Percentiles rank a stretch among this genome's conserved stretches.
Evolutionary conservation across 1,140 invertebrate species (phyloP).

Genomic region (Papilio glaucus): DNA sequence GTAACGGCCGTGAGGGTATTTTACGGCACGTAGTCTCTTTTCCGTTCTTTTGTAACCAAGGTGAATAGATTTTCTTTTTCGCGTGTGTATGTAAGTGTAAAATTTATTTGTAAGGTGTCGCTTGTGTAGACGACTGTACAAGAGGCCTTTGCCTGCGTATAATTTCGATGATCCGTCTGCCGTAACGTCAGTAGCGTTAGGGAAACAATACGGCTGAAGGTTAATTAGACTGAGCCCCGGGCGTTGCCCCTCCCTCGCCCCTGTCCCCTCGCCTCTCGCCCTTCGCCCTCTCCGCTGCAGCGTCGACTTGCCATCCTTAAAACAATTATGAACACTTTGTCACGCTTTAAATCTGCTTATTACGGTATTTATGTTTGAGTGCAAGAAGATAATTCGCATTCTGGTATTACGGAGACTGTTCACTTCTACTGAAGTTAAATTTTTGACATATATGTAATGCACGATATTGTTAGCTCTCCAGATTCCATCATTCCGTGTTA

Average conservation of each 20-base stretch:
- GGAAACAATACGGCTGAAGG: constrained; percentile 28
- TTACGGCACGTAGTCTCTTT: too few species aligned
- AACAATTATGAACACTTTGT: constrained; percentile 24
- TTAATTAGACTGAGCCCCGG: constrained; percentile 29
- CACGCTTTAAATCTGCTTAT: background rate
- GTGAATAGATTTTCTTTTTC: too few species aligned
- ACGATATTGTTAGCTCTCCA: too few species aligned
- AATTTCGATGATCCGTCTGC: constrained; percentile 23
- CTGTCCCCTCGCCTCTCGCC: background rate
- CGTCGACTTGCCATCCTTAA: background rate
- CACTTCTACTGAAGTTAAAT: too few species aligned
- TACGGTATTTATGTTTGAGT: background rate
- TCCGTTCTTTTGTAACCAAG: too few species aligned
- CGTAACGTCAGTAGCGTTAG: constrained; percentile 2
- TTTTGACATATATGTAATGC: too few species aligned
- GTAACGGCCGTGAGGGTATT: too few species aligned
- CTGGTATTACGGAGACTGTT: too few species aligned
- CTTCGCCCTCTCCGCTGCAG: background rate
- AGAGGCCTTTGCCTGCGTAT: background rate
- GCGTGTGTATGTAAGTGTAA: background rate
- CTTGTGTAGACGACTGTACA: constrained; percentile 7
- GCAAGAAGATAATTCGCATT: too few species aligned
- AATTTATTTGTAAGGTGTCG: background rate
- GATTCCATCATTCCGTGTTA: too few species aligned
- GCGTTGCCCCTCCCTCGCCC: background rate